Evolutionary conservation across 2,113 vertebrate genomes (phyloP), one percentile per base, ranked within the genome.

Genomic region (Sphyrna mokarran): DNA sequence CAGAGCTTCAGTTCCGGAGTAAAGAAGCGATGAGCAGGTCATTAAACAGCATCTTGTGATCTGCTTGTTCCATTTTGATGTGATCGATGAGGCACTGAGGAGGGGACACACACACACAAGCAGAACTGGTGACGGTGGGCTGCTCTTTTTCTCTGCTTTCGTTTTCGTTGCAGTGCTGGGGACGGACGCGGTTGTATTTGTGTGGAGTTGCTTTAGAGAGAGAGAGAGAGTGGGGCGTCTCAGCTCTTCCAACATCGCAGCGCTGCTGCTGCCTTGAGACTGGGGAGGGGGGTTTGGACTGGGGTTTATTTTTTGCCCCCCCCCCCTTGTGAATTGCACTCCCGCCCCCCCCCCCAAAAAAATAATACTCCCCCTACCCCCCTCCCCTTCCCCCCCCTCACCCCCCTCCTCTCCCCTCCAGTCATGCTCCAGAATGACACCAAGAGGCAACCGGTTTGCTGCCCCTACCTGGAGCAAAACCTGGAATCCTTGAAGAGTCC

Each of bases 1-100:
- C 18, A 66, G 58, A 66, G 89, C 89, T 93, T 93, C 61, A 93
- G 89, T 93, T 93, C 89, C 89, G 89, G 89, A 93, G 89, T 93
- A 93, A 93, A 66, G 89, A 37, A 61, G 61, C 89, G 61, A 93
- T 66, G 61, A 66, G 61, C 18, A 66, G 89, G 89, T 93, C 89
- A 93, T 93, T 93, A 93, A 93, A 93, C 89, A 93, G 33, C 33
- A 93, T 93, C 89, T 93, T 93, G 89, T 93, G 89, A 93, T 93
- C 89, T 91, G 89, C 29, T 93, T 93, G n/a, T 93, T 93, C 89
- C 89, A 93, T 93, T 93, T 93, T 93, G 89, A 66, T 66, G 61
- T 58, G 89, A 93, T 93, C 89, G 89, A 93, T 93, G 33, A 66
- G 61, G 89, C 22, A 22, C 33, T 83, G 13, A 83, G 89, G n/a